Evolutionary conservation across 2,797 vertebrate genomes (phyloP).

Genomic region (Rallus crepitans): DNA sequence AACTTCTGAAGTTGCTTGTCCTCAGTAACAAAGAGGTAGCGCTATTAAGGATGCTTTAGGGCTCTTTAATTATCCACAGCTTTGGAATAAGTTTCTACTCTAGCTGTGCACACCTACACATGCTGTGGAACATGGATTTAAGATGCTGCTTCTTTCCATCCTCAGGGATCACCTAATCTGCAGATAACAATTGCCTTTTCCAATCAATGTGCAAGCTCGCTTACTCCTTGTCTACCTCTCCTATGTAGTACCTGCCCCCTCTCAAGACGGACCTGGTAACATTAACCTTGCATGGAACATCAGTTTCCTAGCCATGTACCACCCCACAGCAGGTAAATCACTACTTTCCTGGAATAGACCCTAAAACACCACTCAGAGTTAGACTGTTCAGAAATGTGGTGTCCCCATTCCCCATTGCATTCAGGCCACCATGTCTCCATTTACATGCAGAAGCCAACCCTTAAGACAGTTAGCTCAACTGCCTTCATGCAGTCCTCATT

Average conservation of each 20-base stretch:
- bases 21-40: not conserved
- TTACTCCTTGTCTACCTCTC: not conserved
- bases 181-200: not conserved
- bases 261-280: not conserved
- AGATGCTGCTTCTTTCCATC: not conserved
- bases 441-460: not conserved
- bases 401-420: not conserved
- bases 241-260: not conserved
- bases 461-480: not conserved
- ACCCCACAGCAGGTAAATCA: not conserved
- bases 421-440: not conserved
- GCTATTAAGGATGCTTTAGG: not conserved
- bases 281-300: fast-evolving
- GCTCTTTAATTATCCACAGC: not conserved
- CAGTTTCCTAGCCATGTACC: not conserved
- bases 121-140: not conserved
- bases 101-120: not conserved
- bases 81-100: not conserved
- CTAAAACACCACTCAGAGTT: not conserved
- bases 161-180: not conserved
- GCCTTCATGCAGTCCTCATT: not conserved
- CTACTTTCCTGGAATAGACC: not conserved
- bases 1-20: not conserved
- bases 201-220: not conserved
- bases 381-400: fast-evolving